Conservation (phyloP, 2,888 invertebrate species). For the Cyaniris semiargus region DNA sequence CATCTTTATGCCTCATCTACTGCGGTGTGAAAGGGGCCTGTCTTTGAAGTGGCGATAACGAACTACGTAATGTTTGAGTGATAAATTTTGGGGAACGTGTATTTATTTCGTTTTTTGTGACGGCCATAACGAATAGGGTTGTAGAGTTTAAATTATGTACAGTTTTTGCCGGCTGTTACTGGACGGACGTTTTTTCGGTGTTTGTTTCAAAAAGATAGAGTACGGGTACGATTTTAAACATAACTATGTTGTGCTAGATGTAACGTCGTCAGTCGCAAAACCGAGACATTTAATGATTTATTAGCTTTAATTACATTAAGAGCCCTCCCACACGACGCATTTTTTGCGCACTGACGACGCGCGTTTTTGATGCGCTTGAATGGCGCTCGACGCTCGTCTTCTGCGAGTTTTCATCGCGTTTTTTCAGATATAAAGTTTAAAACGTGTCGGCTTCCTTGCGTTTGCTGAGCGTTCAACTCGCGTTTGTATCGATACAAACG, state of each 20-base stretch:
- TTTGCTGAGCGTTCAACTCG: too few species aligned
- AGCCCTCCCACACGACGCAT: too few species aligned
- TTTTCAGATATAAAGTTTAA: too few species aligned
- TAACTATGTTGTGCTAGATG: background rate
- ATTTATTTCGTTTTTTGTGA: constrained; percentile 58
- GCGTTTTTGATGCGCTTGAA: too few species aligned
- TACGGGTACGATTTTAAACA: background rate
- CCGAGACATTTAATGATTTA: background rate
- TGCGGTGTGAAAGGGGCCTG: constrained; percentile 44
- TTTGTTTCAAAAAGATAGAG: background rate
- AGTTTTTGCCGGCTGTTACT: background rate
- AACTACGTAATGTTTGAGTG: constrained; percentile 60
- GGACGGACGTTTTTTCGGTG: background rate
- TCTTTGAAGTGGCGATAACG: constrained; percentile 46
- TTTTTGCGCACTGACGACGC: too few species aligned
- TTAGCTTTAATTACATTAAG: too few species aligned
- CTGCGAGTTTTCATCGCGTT: too few species aligned
- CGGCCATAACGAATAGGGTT: constrained; percentile 51
- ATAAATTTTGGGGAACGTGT: constrained; percentile 47
- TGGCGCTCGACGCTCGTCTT: too few species aligned
- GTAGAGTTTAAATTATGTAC: constrained; percentile 37
- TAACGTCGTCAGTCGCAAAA: too few species aligned
- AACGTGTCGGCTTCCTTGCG: too few species aligned
- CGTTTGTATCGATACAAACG: too few species aligned
- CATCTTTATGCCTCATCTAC: constrained; percentile 47